phyloP scores from a whole-genome alignment of 2,113 vertebrate genomes.

The Anoplopoma fimbria region DNA sequence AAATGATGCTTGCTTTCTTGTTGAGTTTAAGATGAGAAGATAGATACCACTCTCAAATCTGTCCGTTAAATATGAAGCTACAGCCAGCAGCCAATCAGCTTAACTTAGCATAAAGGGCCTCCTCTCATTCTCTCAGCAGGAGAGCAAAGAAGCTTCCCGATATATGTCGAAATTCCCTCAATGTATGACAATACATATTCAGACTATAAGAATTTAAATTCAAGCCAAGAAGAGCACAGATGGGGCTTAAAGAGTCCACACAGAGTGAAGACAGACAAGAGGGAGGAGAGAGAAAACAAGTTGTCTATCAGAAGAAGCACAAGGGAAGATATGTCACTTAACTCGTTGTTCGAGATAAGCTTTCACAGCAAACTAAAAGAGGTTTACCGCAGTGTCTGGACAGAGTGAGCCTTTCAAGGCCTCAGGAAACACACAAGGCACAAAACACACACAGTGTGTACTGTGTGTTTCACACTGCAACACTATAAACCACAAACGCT shows the following conservation, averaged over 20 bases:
- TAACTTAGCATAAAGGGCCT: not conserved
- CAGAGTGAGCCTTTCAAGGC: conserved; percentile 12
- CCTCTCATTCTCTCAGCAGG: not conserved
- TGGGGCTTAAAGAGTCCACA: conserved; percentile 14
- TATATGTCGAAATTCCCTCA: not conserved
- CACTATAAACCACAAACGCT: not conserved
- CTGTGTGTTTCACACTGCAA: not conserved
- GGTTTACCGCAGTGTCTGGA: conserved; percentile 41
- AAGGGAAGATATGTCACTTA: conserved; percentile 67
- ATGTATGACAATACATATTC: not conserved
- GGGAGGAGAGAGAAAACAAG: conserved; percentile 33
- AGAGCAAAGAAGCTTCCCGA: not conserved
- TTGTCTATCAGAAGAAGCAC: conserved; percentile 9
- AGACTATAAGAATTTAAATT: not conserved
- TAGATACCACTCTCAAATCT: not conserved
- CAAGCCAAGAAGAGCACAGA: not conserved
- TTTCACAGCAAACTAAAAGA: conserved; percentile 44
- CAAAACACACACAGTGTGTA: not conserved
- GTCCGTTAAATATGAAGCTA: not conserved
- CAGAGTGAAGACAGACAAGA: conserved; percentile 34
- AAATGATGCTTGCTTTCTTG: not conserved
- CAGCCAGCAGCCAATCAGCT: not conserved
- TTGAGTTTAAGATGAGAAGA: not conserved
- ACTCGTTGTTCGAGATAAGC: conserved; percentile 69
- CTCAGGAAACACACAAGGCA: conserved; percentile 6